phyloP scores from a whole-genome alignment of 2,113 vertebrate genomes.

The Erythrolamprus reginae region DNA sequence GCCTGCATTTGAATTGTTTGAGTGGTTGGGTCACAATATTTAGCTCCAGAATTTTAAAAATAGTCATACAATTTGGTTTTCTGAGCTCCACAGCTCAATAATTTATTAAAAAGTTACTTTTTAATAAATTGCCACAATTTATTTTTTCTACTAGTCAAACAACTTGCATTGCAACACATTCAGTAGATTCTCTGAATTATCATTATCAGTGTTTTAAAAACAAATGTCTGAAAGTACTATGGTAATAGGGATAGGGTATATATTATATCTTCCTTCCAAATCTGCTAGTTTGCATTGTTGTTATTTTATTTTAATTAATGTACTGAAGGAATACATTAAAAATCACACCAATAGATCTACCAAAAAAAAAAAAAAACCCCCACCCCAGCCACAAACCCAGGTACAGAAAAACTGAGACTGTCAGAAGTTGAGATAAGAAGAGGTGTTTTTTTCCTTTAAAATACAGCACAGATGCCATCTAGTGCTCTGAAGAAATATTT shows the following conservation, averaged over 20 bases:
- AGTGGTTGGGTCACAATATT: neutral
- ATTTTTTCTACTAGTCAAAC: neutral
- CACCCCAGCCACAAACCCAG: neutral
- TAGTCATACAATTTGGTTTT: neutral
- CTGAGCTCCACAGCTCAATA: neutral
- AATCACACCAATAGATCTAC: neutral
- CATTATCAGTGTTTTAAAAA: rapidly evolving
- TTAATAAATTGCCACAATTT: neutral
- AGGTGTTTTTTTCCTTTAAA: neutral
- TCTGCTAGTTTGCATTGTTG: neutral
- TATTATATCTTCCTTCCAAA: neutral
- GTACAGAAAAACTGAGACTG: neutral
- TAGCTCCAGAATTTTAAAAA: neutral
- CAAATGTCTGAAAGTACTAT: neutral
- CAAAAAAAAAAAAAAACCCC: neutral
- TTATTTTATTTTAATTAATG: neutral
- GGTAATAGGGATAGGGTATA: neutral
- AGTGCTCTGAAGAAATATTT: constrained; percentile 10
- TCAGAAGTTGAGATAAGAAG: neutral
- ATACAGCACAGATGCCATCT: constrained; percentile 49
- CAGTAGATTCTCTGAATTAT: neutral
- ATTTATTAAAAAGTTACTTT: neutral
- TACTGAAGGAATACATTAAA: neutral
- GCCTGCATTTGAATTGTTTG: neutral
- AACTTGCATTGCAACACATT: neutral